Conservation (phyloP, 2,888 invertebrate genomes). For the Cylindroiulus punctatus region DNA sequence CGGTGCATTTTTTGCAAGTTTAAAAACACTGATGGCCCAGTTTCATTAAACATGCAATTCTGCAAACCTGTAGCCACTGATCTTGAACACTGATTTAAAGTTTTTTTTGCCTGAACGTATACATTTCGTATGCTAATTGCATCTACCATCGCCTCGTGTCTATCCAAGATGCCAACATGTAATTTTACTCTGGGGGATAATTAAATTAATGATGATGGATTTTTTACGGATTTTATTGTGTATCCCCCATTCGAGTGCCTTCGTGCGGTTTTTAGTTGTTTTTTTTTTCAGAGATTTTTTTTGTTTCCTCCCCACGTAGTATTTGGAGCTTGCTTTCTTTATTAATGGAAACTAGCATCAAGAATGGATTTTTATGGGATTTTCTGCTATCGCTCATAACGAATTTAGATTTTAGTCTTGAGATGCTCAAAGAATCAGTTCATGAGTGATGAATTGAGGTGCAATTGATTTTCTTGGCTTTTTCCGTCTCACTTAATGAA, state of each 20-base stretch:
- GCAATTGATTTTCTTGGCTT: slow-evolving; percentile 48
- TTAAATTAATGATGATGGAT: slow-evolving; percentile 18
- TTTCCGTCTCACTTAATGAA: slow-evolving; percentile 47
- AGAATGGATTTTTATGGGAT: not conserved
- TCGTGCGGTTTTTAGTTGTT: not conserved
- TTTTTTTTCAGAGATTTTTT: not conserved
- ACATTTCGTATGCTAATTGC: not conserved
- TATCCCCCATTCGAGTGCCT: not conserved
- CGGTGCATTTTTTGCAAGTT: too few species aligned
- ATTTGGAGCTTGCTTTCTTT: not conserved
- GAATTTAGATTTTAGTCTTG: slow-evolving; percentile 9
- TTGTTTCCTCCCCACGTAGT: not conserved
- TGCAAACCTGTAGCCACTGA: not conserved
- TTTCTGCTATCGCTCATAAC: slow-evolving; percentile 18
- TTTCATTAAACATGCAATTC: too few species aligned
- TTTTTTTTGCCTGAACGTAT: not conserved
- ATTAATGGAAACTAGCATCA: not conserved
- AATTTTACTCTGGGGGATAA: slow-evolving; percentile 11
- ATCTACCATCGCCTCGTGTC: not conserved
- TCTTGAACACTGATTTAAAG: not conserved
- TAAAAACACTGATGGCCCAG: too few species aligned
- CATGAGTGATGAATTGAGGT: slow-evolving; percentile 48
- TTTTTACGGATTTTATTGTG: not conserved
- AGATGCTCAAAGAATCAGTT: slow-evolving; percentile 3
- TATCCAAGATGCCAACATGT: not conserved